Conservation (phyloP, 2,888 invertebrate species). For the Timema podura region DNA sequence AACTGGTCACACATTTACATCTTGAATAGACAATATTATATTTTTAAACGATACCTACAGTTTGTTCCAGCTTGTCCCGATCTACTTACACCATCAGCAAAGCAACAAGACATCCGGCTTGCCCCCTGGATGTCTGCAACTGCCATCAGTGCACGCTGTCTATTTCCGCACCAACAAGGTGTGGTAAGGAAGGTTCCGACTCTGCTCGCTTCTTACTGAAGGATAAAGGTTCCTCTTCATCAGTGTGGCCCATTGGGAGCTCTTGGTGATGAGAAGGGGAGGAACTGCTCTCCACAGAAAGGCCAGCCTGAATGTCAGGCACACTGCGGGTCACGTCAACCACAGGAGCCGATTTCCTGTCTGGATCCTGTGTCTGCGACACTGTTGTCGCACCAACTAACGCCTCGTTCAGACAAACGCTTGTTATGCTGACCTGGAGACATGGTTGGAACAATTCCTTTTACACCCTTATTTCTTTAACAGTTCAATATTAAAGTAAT, state of each 20-base stretch:
- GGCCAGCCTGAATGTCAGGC: conserved; percentile 55
- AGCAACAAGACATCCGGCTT: too few species aligned
- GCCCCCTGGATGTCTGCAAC: too few species aligned
- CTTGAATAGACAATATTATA: too few species aligned
- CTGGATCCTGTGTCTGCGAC: conserved; percentile 41
- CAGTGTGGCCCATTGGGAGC: conserved; percentile 8
- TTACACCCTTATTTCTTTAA: too few species aligned
- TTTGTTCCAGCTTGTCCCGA: too few species aligned
- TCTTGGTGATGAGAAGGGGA: conserved; percentile 21
- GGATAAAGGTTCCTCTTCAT: too few species aligned
- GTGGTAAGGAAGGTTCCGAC: conserved; percentile 59
- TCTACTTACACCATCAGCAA: too few species aligned
- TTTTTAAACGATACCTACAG: too few species aligned
- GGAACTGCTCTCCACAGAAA: conserved; percentile 34
- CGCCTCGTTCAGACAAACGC: conserved; percentile 76
- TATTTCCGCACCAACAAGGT: conserved; percentile 45
- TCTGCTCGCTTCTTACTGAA: conserved; percentile 59
- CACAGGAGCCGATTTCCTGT: conserved; percentile 38
- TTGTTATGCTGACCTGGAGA: conserved; percentile 64
- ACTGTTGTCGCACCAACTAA: conserved; percentile 53
- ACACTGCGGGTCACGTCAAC: conserved; percentile 57
- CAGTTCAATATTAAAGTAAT: too few species aligned
- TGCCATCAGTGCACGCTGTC: too few species aligned
- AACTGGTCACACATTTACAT: too few species aligned
- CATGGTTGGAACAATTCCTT: too few species aligned